Evolutionary conservation across 2,797 vertebrate species (phyloP), one percentile per base, ranked within the genome.

Genomic region (Ciconia nigra): DNA sequence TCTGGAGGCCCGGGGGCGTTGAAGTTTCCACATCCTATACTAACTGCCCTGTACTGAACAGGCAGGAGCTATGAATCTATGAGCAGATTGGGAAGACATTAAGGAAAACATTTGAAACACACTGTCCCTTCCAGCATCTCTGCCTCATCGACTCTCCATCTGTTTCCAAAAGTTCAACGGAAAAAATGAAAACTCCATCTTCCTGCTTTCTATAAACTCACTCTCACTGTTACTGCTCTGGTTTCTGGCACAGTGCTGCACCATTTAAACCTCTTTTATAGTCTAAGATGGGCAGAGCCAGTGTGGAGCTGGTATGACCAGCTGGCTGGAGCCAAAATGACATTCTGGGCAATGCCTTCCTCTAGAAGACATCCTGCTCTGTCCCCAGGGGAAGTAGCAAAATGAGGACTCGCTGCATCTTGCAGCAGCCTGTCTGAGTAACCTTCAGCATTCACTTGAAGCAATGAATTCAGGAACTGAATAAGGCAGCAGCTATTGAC

Each of bases 51-150:
- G 21, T 31, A 66, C 63, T 26, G 63, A 93, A 84, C 37, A 84
- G 82, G 57, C 70, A 87, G 57, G 66, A 84, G 59, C 55, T 77
- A 71, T 7, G 52, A 92, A 88, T 69, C 54, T 78, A 29, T 17
- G 21, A 94, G 66, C 91, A 96, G 93, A 96, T n/a, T 94, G 91
- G 35, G 83, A 97, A 94, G 88, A 85, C 71, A 80, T 89, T 77
- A 97, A 92, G 81, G 62, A 87, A 94, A 95, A 83, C 8, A 15
- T 87, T 17, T 35, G 90, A 97, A 97, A 97, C 88, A 67, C 41
- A 47, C 65, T 93, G 90, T 94, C 91, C 91, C 54, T 96, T 94
- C 91, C 88, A 97, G 90, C 78, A 96, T 94, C 67, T 83, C 86
- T 94, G 94, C 67, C 77, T 96, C 95, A 95, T 90, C 13, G 0